These are phyloP conservation scores for Mastomys natalensis DNA, from an alignment of 2,113 vertebrate genomes.

Conservation along the genomic window DNA sequence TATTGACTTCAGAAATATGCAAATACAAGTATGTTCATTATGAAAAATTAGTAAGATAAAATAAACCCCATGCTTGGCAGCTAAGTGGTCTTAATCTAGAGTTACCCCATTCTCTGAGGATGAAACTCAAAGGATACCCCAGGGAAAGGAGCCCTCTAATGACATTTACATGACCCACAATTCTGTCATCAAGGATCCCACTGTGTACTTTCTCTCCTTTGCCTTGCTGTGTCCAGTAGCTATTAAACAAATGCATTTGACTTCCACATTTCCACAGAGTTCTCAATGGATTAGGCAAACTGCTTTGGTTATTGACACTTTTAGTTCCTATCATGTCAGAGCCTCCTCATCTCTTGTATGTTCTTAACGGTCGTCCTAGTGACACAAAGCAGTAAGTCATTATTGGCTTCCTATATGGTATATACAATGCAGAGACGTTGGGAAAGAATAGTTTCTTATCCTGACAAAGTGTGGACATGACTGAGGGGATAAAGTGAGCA, in stretches of 20 bases:
- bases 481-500: not conserved
- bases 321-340: not conserved
- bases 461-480: not conserved
- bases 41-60: not conserved
- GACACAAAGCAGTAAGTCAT: not conserved
- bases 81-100: not conserved
- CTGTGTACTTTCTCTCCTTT: not conserved
- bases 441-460: not conserved
- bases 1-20: not conserved
- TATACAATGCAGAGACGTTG: not conserved
- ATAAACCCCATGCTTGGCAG: not conserved
- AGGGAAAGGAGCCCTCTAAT: not conserved
- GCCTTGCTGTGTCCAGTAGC: not conserved
- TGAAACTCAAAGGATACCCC: not conserved
- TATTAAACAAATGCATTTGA: not conserved
- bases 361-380: not conserved
- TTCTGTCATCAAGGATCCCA: not conserved
- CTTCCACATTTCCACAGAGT: not conserved
- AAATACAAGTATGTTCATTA: not conserved
- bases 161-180: not conserved
- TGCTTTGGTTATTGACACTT: not conserved
- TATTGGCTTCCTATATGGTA: too few relatives aligned
- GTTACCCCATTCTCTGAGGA: not conserved
- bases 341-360: not conserved
- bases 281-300: not conserved